phyloP scores from a whole-genome alignment of 2,797 vertebrate species.

The Rousettus madagascariensis region DNA sequence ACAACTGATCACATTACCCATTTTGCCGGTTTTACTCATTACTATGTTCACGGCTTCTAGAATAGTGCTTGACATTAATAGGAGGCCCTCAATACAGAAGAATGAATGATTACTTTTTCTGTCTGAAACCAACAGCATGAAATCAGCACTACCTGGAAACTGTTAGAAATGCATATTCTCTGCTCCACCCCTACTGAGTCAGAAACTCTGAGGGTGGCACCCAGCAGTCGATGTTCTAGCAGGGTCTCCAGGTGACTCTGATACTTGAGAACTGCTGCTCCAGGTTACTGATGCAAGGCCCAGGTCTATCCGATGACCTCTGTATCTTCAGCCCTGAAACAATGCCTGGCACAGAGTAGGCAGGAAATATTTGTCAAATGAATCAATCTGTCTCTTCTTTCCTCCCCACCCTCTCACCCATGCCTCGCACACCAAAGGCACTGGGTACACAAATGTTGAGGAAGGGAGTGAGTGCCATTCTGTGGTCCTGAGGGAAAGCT shows the following conservation, averaged over 20 bases:
- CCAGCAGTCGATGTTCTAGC: neutral
- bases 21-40: neutral
- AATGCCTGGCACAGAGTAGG: neutral
- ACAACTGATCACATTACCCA: rapidly evolving
- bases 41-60: neutral
- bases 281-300: neutral
- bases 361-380: neutral
- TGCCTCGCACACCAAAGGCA: neutral
- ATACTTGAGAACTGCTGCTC: neutral
- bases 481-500: neutral
- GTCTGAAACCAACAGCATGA: neutral
- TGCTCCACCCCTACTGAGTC: neutral
- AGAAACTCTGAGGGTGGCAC: neutral
- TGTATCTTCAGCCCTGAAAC: neutral
- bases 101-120: neutral
- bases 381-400: neutral
- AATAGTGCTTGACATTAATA: neutral
- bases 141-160: neutral
- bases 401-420: neutral
- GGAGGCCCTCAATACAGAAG: neutral
- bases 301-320: neutral
- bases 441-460: too few species aligned
- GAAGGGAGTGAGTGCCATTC: neutral
- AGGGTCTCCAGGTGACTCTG: neutral
- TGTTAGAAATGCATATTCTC: neutral